phyloP scores from a whole-genome alignment of 2,888 invertebrate genomes.

The Zhuqinia jingwanae region DNA sequence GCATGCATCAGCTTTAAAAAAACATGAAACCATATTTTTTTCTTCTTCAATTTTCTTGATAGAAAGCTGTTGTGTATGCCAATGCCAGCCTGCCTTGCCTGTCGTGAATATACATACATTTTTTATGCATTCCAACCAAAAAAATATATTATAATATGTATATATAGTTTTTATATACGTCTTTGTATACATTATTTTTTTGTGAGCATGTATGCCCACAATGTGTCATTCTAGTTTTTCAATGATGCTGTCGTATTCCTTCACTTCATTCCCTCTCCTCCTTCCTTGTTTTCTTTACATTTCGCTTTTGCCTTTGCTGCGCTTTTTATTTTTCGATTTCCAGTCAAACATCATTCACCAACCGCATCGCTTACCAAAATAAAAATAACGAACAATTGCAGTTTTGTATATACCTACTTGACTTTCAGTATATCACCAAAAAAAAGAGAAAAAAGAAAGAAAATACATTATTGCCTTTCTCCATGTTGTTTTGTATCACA shows the following conservation, averaged over 20 bases:
- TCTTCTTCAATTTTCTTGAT: background rate
- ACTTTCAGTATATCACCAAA: background rate
- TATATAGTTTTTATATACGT: no score
- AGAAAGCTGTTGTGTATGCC: background rate
- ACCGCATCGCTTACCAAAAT: background rate
- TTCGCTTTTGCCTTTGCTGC: background rate
- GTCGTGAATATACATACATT: background rate
- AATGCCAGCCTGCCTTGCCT: background rate
- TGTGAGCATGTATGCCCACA: no score
- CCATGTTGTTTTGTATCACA: background rate
- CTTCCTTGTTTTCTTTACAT: background rate
- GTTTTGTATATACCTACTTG: background rate
- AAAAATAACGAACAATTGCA: constrained; percentile 6
- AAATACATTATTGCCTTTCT: constrained; percentile 42
- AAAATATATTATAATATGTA: no score
- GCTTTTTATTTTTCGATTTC: constrained; percentile 18
- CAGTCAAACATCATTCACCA: constrained; percentile 34
- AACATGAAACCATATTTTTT: background rate
- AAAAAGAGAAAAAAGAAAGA: no score
- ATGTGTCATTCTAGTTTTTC: background rate
- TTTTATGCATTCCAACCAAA: background rate
- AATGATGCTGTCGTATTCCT: background rate
- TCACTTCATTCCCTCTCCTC: background rate
- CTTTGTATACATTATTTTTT: no score
- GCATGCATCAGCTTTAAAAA: background rate